Evolutionary conservation across 2,797 vertebrate genomes (phyloP).

Genomic region (Sebastes itinus): DNA sequence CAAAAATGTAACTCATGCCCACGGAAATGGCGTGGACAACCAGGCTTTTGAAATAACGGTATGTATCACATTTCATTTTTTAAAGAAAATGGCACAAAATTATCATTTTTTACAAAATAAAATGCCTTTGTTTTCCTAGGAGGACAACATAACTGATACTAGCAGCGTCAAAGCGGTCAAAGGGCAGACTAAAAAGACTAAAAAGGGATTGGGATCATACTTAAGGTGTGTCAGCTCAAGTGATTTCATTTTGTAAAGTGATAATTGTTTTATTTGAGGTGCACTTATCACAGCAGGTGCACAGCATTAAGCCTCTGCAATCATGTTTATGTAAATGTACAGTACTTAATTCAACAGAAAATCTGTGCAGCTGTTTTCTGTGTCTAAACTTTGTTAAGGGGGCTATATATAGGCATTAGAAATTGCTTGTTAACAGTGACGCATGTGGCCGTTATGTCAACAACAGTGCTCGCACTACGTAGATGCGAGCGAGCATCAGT

Average conservation of each 20-base stretch:
- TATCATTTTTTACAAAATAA: not conserved
- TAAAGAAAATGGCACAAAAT: not conserved
- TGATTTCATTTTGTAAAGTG: not conserved
- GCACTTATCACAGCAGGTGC: not conserved
- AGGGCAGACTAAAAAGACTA: slow-evolving; percentile 22
- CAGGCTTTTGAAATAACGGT: slow-evolving; percentile 74
- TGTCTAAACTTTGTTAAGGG: not conserved
- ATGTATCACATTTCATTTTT: slow-evolving; percentile 12
- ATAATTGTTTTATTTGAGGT: not conserved
- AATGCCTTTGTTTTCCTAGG: slow-evolving; percentile 53
- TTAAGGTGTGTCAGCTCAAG: slow-evolving; percentile 70
- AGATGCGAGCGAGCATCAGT: too few relatives aligned
- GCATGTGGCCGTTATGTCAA: too few relatives aligned
- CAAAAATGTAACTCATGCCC: not conserved
- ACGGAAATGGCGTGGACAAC: slow-evolving; percentile 71
- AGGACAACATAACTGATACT: slow-evolving; percentile 34
- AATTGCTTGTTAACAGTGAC: too few relatives aligned
- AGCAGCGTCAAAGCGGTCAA: slow-evolving; percentile 8
- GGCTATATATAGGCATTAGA: too few relatives aligned
- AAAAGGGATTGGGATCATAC: slow-evolving; percentile 62
- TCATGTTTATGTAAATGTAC: not conserved
- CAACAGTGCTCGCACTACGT: too few relatives aligned
- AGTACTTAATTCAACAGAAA: not conserved
- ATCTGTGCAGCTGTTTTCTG: not conserved
- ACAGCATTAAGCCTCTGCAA: not conserved